A percentile compares a stretch with the other conserved stretches of the same genome.
Evolutionary conservation across 2,797 vertebrate species (phyloP).

Genomic region (Hypotaenidia philippensis): DNA sequence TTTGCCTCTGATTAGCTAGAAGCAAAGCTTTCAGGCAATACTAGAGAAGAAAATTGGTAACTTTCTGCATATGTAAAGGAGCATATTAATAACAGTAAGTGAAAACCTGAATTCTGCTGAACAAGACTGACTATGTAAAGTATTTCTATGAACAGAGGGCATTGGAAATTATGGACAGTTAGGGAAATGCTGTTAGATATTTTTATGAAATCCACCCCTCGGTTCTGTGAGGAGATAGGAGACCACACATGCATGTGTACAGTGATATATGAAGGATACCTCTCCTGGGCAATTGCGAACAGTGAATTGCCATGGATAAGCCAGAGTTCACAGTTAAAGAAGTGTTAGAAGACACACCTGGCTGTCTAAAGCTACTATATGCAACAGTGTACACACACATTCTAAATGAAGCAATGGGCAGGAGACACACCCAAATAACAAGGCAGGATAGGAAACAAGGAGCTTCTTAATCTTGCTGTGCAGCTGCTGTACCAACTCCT

Average conservation of each 20-base stretch:
- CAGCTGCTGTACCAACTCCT: not conserved
- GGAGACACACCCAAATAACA: not conserved
- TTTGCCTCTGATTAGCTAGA: not conserved
- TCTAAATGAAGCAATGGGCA: not conserved
- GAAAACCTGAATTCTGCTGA: not conserved
- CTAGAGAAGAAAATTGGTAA: not conserved
- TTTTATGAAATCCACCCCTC: not conserved
- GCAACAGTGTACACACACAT: not conserved
- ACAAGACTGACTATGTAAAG: not conserved
- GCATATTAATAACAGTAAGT: not conserved
- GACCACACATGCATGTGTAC: rapidly evolving
- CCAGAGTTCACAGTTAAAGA: not conserved
- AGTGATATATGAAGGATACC: not conserved
- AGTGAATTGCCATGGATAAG: not conserved
- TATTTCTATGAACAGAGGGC: not conserved
- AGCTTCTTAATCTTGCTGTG: not conserved
- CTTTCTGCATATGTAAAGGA: not conserved
- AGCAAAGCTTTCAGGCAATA: not conserved
- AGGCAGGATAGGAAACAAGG: not conserved
- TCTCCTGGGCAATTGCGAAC: not conserved
- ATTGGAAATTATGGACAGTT: not conserved
- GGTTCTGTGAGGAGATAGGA: not conserved
- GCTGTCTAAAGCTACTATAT: not conserved
- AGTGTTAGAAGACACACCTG: not conserved
- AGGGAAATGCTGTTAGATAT: not conserved